Percentiles rank a stretch among this genome's conserved stretches.
Conservation (phyloP, 2,797 vertebrate species). For the Hydrolagus colliei region DNA sequence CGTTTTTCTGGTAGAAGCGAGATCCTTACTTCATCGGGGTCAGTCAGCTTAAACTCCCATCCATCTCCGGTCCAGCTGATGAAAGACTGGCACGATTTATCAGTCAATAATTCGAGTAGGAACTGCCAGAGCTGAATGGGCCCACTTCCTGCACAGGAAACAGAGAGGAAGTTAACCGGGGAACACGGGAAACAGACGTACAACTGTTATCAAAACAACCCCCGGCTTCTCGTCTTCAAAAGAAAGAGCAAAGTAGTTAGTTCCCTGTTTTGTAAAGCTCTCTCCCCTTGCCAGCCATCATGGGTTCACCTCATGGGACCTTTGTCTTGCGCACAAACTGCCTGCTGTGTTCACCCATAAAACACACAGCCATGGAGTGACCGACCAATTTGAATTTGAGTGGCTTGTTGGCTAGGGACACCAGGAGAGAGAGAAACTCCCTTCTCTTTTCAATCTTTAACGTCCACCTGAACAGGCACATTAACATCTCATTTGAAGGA, state of each 20-base stretch:
- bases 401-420: too few relatives aligned
- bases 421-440: too few relatives aligned
- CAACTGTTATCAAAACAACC: too few relatives aligned
- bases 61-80: slow-evolving; percentile 82
- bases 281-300: not conserved
- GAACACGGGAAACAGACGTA: too few relatives aligned
- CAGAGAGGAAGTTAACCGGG: not conserved
- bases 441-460: too few relatives aligned
- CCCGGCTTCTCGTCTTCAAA: not conserved
- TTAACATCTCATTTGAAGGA: too few relatives aligned
- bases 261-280: not conserved
- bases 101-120: slow-evolving; percentile 72
- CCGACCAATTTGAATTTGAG: too few relatives aligned
- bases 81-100: slow-evolving; percentile 74
- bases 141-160: slow-evolving; percentile 62
- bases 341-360: too few relatives aligned
- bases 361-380: too few relatives aligned
- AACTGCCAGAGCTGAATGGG: slow-evolving; percentile 85
- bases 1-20: too few relatives aligned
- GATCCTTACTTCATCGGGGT: slow-evolving; percentile 71
- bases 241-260: not conserved
- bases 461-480: too few relatives aligned
- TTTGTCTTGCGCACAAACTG: not conserved
- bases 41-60: slow-evolving; percentile 81
- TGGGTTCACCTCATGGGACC: not conserved